phyloP scores from a whole-genome alignment of 2,113 vertebrate genomes.

The Lepisosteus osseus region DNA sequence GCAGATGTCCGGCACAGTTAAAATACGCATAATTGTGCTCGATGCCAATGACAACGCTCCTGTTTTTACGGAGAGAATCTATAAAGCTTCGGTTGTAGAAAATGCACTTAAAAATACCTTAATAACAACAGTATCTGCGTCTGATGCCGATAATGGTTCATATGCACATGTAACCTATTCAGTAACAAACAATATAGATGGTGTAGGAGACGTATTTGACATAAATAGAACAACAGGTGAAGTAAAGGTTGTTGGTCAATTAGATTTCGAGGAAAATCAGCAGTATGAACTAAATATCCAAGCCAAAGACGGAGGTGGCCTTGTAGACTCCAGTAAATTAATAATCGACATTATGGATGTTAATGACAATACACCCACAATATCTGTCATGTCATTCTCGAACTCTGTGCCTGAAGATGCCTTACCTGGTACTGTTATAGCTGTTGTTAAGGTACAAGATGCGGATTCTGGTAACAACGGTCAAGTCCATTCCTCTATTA shows the following conservation, averaged over 20 bases:
- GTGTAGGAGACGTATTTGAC: slow-evolving; percentile 45
- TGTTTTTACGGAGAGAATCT: slow-evolving; percentile 46
- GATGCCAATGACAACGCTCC: slow-evolving; percentile 53
- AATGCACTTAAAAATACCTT: slow-evolving; percentile 43
- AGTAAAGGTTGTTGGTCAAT: slow-evolving; percentile 47
- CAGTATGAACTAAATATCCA: slow-evolving; percentile 57
- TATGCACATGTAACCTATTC: slow-evolving; percentile 65
- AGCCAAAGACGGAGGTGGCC: slow-evolving; percentile 61
- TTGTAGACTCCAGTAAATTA: slow-evolving; percentile 54
- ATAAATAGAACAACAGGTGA: slow-evolving; percentile 56
- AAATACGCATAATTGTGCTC: slow-evolving; percentile 40
- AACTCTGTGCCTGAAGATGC: slow-evolving; percentile 45
- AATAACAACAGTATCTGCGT: slow-evolving; percentile 57
- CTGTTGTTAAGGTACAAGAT: slow-evolving; percentile 51
- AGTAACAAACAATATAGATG: slow-evolving; percentile 48
- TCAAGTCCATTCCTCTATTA: slow-evolving; percentile 28
- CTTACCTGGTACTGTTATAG: slow-evolving; percentile 34
- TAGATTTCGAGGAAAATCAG: slow-evolving; percentile 64
- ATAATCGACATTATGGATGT: slow-evolving; percentile 62
- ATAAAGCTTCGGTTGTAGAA: slow-evolving; percentile 52
- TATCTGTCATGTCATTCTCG: slow-evolving; percentile 52
- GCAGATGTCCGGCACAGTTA: slow-evolving; percentile 35
- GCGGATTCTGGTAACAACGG: slow-evolving; percentile 56
- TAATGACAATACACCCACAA: slow-evolving; percentile 65
- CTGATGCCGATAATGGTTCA: slow-evolving; percentile 65